These are phyloP conservation scores for Pyrgus malvae DNA, from an alignment of 2,888 invertebrate genomes.

Conservation along the genomic window DNA sequence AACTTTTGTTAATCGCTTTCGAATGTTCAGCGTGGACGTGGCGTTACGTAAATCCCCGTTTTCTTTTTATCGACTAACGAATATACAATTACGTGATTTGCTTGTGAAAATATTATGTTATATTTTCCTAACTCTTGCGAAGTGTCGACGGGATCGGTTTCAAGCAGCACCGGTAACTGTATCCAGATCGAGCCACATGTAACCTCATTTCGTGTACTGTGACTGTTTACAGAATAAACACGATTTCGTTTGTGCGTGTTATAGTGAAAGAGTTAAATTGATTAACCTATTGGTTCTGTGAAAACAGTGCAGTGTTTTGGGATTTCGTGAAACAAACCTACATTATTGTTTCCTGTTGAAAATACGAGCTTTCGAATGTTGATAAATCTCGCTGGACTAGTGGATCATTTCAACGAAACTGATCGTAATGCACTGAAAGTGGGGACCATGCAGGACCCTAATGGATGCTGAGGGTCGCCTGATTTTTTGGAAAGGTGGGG, in stretches of 20 bases:
- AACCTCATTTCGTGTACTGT: conserved; percentile 49
- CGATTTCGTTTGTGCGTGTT: conserved; percentile 39
- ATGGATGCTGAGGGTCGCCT: conserved; percentile 76
- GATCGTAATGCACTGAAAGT: conserved; percentile 3
- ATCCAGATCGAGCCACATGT: conserved; percentile 48
- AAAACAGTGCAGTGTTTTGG: conserved; percentile 36
- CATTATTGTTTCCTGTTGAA: not conserved
- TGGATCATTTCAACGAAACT: too few species aligned
- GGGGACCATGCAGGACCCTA: conserved; percentile 45
- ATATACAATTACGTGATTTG: not conserved
- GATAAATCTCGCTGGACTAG: conserved; percentile 28
- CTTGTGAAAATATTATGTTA: conserved; percentile 19
- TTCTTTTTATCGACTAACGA: conserved; percentile 7
- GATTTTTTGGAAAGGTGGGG: conserved; percentile 73
- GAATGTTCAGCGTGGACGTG: conserved; percentile 49
- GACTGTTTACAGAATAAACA: conserved; percentile 54
- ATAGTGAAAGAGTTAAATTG: conserved; percentile 34
- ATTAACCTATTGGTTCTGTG: conserved; percentile 39
- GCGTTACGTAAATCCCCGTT: conserved; percentile 54
- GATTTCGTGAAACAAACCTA: conserved; percentile 9
- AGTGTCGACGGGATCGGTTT: conserved; percentile 26
- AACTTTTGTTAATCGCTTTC: conserved; percentile 61
- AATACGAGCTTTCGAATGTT: conserved; percentile 21
- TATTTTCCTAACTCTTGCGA: conserved; percentile 18
- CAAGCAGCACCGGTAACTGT: conserved; percentile 38